These are phyloP conservation scores for Pelvicachromis taeniatus DNA, from an alignment of 2,113 vertebrate genomes.

Conservation along the genomic window DNA sequence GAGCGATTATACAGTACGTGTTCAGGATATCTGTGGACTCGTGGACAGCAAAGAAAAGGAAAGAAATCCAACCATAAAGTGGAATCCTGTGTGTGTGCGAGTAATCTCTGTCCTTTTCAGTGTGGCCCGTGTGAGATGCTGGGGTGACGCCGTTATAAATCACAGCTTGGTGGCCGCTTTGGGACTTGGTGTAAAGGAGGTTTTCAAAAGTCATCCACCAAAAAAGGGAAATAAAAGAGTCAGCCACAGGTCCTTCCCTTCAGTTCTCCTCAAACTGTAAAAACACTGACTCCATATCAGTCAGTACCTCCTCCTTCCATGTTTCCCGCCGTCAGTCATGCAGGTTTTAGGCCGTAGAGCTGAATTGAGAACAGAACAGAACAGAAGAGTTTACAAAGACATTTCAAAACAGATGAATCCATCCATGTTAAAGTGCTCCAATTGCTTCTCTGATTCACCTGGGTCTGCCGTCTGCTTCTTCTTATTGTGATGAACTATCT, in stretches of 20 bases:
- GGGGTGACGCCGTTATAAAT: not conserved
- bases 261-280: not conserved
- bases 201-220: slow-evolving; percentile 4
- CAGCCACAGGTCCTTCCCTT: not conserved
- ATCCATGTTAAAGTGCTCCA: not conserved
- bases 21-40: not conserved
- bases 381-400: not conserved
- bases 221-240: not conserved
- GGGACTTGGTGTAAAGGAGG: not conserved
- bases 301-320: slow-evolving; percentile 76
- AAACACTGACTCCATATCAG: not conserved
- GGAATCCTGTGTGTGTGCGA: slow-evolving; percentile 8
- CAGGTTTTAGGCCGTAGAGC: slow-evolving; percentile 95
- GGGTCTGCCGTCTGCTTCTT: slow-evolving; percentile 84
- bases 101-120: not conserved
- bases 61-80: slow-evolving; percentile 45
- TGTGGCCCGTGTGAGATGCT: not conserved
- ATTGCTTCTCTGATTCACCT: slow-evolving; percentile 62
- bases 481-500: slow-evolving; percentile 82
- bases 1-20: not conserved
- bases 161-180: not conserved
- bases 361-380: slow-evolving; percentile 56
- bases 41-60: not conserved
- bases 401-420: not conserved
- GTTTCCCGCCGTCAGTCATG: slow-evolving; percentile 79